Base-by-base conservation (phyloP, 2,113 vertebrate genomes). In the Menura novaehollandiae region DNA sequence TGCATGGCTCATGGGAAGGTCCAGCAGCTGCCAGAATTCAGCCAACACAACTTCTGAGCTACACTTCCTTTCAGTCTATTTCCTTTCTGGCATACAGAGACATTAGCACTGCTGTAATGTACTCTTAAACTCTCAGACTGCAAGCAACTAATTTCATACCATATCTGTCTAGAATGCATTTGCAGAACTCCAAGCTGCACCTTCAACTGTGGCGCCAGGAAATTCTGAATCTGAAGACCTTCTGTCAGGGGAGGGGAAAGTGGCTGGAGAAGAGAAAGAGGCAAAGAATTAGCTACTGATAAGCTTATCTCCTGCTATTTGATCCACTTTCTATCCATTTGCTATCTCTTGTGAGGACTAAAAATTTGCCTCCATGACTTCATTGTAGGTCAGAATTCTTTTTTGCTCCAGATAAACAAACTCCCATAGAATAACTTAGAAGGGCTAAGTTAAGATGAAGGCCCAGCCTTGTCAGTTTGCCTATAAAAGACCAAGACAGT, bases 1-100 rank as follows among this genome's bases (percentile, higher is more conserved):
- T 53, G 13, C 37, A 15, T 1, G 3, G 46, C 67, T 76, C 11
- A 2, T 0, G 0, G 16, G 14, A 30, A 60, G 49, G 23, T 79
- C 33, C 64, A 78, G 59, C 66, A 77, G 46, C 69, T 71, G 66
- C 37, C 60, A 75, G 30, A 67, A 55, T n/a, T 71, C 82, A 85
- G 62, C 19, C 62, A 82, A 39, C n/a, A 43, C 35, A 20, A 27
- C 1, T 19, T 33, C 46, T 51, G 41, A 87, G 41, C 46, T 35
- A 19, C 18, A 0, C 19, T 71, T 86, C 28, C 32, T 32, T 46
- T 51, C 53, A 72, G 10, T 14, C n/a, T 30, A 13, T 58, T 75
- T 51, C 68, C 69, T 68, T 80, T 58, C 49, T 41, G 64, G 32
- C 41, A 49, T 32, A 21, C 22, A 75, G n/a, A 78, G 37, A 22